Base-by-base conservation (phyloP, 2,797 vertebrate species). In the Sebastes reedi region DNA sequence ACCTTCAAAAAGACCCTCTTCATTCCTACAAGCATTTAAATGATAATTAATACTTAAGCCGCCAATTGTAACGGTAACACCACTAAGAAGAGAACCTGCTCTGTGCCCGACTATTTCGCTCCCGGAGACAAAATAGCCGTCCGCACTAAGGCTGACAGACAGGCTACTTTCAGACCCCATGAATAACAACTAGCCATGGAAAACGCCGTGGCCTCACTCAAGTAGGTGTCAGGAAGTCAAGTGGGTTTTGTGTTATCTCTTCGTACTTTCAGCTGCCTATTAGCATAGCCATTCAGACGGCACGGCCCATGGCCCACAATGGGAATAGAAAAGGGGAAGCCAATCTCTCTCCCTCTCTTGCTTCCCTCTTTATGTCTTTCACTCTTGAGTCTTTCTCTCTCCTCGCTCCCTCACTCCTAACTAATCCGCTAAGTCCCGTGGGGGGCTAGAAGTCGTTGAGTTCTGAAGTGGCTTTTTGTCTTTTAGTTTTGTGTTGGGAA, bases 191-290 rank as follows among this genome's bases (percentile, higher is more conserved):
- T 89, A 94, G 90, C 84, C 90, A 88, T 88, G 92, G 94, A 94
- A 93, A 94, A 92, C 65, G 59, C 81, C 55, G 77, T 86, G 93
- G 93, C 90, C 91, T 83, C 87, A 91, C 88, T 93, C 89, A 89
- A 93, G 93, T 89, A 90, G 89, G 92, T 93, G 94, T 95, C 94
- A 94, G 90, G 82, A 93, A 96, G 95, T 96, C 95, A 95, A 96
- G 95, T 94, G 94, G 93, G 92, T 92, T 94, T 94, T 94, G 91
- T 92, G 94, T 96, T 96, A 96, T 96, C 95, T 93, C 86, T 84
- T 91, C 82, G 76, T 93, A 88, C 93, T 92, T 95, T 95, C 94
- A 92, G 93, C 94, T 94, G 93, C 87, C 92, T 93, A 95, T 95
- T 95, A 95, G 92, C 94, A 95, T 95, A 94, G 93, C 94, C 92